phyloP scores from a whole-genome alignment of 2,113 vertebrate species.

The Plectropomus leopardus region DNA sequence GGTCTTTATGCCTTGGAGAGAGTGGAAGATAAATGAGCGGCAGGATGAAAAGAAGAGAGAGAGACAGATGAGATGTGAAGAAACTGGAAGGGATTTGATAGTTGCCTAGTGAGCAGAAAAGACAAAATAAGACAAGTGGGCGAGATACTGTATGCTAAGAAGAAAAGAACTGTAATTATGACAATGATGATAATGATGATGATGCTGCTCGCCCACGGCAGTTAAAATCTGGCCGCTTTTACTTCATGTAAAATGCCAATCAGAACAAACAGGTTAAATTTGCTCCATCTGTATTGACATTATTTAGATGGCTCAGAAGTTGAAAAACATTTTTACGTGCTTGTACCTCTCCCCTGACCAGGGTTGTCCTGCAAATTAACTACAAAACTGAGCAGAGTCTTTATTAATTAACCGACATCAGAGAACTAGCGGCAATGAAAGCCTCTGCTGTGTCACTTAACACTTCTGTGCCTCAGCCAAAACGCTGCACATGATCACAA shows the following conservation, averaged over 20 bases:
- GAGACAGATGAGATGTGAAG: slow-evolving; percentile 53
- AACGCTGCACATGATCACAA: too few species aligned
- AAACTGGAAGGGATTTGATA: slow-evolving; percentile 31
- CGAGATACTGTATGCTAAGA: slow-evolving; percentile 4
- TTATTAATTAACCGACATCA: too few species aligned
- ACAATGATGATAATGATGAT: slow-evolving; percentile 24
- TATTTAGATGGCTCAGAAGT: not conserved
- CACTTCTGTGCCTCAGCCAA: too few species aligned
- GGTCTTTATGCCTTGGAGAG: slow-evolving; percentile 53
- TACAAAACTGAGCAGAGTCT: not conserved
- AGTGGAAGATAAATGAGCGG: slow-evolving; percentile 62
- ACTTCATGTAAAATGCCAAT: slow-evolving; percentile 11
- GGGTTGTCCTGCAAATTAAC: not conserved
- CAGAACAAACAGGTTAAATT: not conserved
- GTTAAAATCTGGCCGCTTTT: not conserved
- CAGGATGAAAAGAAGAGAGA: slow-evolving; percentile 56
- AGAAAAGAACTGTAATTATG: slow-evolving; percentile 6
- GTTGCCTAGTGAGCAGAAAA: slow-evolving; percentile 32
- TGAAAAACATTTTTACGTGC: not conserved
- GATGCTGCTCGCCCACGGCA: not conserved
- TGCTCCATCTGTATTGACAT: too few species aligned
- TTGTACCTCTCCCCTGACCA: not conserved
- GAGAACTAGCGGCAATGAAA: too few species aligned
- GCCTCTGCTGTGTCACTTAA: too few species aligned
- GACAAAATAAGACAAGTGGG: slow-evolving; percentile 26